Evolutionary conservation across 2,113 vertebrate species (phyloP), one percentile per base, ranked within the genome.

Genomic region (Rissa tridactyla): DNA sequence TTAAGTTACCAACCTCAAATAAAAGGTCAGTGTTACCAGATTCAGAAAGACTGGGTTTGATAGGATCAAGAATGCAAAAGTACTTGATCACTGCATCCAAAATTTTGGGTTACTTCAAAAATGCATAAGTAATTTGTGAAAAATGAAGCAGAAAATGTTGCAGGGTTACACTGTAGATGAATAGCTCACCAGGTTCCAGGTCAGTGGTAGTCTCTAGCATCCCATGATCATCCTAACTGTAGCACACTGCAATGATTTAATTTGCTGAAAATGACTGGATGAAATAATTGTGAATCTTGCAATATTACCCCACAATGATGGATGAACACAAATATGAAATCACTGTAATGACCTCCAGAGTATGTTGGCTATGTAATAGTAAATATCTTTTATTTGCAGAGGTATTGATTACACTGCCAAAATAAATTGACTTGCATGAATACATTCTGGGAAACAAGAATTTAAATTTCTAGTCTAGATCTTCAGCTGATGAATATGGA

Each of bases 391-490:
- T 95, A 85, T 88, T 96, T 90, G 66, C 62, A 77, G 42, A 92
- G 13, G 15, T 80, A 96, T 96, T 96, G 93, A 96, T 94, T 90
- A 91, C 78, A 55, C 72, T 88, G 66, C 46, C 75, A 88, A 95
- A 90, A 93, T 87, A 88, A 96, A 96, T 89, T 91, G 85, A 91
- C 44, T 93, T 94, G 49, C 87, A 94, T 95, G 49, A 95, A 94
- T 86, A 85, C 66, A 77, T 95, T 95, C 73, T 90, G 57, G 54
- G 90, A 92, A 97, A 94, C n/a, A 93, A 96, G 84, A 97, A 96
- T 95, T 96, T 95, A 95, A 95, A 96, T 95, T 95, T 96, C 89
- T 87, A 60, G 83, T 91, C 40, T 89, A 75, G 60, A 96, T 94
- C 40, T 95, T 92, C 79, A 94, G 79, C 68, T 96, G 89, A 94